A percentile compares a stretch with the other conserved stretches of the same genome.
Evolutionary conservation across 2,797 vertebrate species (phyloP).

Genomic region (Hypotaenidia philippensis): DNA sequence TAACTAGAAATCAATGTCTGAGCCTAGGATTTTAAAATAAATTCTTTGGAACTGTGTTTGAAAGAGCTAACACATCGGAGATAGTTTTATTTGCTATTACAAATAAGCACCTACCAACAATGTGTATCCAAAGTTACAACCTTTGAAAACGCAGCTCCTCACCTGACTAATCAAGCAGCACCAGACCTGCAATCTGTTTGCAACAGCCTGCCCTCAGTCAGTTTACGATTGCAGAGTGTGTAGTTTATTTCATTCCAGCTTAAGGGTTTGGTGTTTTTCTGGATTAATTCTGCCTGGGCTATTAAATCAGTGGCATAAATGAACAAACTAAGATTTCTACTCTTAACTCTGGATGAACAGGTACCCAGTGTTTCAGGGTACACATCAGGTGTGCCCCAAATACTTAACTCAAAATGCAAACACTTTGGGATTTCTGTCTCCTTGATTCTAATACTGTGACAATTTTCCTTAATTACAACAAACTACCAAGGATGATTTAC

Average conservation of each 20-base stretch:
- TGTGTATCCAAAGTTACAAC: not conserved
- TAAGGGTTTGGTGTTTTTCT: too few relatives aligned
- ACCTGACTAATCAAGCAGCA: not conserved
- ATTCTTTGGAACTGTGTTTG: not conserved
- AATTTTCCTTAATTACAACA: not conserved
- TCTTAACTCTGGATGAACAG: not conserved
- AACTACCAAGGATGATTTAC: not conserved
- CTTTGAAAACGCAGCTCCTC: not conserved
- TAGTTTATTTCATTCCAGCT: not conserved
- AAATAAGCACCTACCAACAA: not conserved
- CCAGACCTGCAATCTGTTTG: not conserved
- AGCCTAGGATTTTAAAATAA: not conserved
- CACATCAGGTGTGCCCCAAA: not conserved
- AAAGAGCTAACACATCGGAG: not conserved
- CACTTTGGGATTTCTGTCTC: not conserved
- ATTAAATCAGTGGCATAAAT: not conserved
- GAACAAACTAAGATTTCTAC: not conserved
- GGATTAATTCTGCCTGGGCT: not conserved
- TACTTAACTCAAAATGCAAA: not conserved
- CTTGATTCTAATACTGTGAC: not conserved
- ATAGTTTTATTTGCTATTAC: not conserved
- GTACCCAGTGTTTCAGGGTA: not conserved
- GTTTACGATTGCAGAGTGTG: not conserved
- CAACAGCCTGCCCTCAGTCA: not conserved
- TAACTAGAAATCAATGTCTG: not conserved